Base-by-base conservation (phyloP, 2,888 invertebrate genomes). In the Branchellion lobata region DNA sequence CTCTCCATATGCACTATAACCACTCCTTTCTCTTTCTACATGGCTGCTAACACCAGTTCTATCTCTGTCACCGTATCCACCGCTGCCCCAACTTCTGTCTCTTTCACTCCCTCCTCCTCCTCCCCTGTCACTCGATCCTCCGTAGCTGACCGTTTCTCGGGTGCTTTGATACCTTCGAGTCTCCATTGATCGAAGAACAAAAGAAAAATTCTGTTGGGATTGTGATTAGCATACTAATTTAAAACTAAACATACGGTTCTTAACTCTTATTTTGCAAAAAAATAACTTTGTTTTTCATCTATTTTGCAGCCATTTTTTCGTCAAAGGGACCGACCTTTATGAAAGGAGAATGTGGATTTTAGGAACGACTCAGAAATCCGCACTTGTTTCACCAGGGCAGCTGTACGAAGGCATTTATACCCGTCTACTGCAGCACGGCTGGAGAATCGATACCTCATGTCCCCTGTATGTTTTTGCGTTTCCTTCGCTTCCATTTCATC, bases 151-250 rank as follows among this genome's bases (percentile, higher is more conserved):
- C 2, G 29, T 29, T 8, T 33, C 40, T 34, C 65, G 47, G n/a
- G 33, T 61, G 34, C 65, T 77, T 24, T 61, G 31, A 36, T 34
- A 77, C 65, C 53, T 61, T n/a, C 77, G 77, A 65, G 34, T 57
- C 34, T 77, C 77, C 27, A 77, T 57, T 40, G 8, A 40, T n/a
- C n/a, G n/a, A n/a, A n/a, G n/a, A 14, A 14, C 40, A n/a, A 24
- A 5, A 57, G 61, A 24, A n/a, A 18, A 57, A n/a, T 24, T 24
- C 21, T 57, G n/a, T n/a, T 57, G 61, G n/a, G n/a, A n/a, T n/a
- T n/a, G n/a, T n/a, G n/a, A n/a, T n/a, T n/a, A n/a, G n/a, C n/a
- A n/a, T n/a, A n/a, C n/a, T n/a, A n/a, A n/a, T n/a, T n/a, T n/a
- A n/a, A n/a, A n/a, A n/a, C n/a, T n/a, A n/a, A n/a, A n/a, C n/a